A percentile compares a stretch with the other conserved stretches of the same genome.
These are phyloP conservation scores for Platycnemis pennipes DNA, from an alignment of 2,888 invertebrate species.

Conservation along the genomic window DNA sequence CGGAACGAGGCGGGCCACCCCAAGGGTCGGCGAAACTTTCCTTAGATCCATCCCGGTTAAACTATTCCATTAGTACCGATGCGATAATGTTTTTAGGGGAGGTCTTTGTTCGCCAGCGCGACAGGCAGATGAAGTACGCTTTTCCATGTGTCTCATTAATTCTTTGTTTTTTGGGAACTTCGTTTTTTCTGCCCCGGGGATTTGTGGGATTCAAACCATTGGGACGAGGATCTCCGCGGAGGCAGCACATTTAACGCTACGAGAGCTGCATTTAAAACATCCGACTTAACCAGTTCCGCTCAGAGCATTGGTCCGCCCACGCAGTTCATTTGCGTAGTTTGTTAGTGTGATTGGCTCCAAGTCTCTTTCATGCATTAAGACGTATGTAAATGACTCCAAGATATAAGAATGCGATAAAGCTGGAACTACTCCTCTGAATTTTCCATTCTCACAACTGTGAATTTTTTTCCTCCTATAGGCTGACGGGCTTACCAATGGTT, in stretches of 20 bases:
- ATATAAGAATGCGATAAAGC: background rate
- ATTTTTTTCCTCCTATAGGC: background rate
- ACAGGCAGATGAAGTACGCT: background rate
- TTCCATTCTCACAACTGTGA: background rate
- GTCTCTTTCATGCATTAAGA: background rate
- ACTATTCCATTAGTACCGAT: constrained; percentile 25
- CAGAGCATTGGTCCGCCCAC: background rate
- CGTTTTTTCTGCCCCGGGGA: background rate
- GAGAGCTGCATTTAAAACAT: background rate
- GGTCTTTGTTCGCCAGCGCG: background rate
- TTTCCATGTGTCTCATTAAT: background rate
- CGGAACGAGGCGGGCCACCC: background rate
- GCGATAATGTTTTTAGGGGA: constrained; percentile 1
- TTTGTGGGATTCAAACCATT: background rate
- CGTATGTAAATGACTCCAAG: background rate
- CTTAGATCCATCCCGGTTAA: background rate
- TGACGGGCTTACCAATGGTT: background rate
- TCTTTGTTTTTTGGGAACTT: background rate
- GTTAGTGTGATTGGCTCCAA: background rate
- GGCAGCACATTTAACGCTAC: background rate
- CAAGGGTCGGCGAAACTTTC: background rate
- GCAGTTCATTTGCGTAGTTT: background rate
- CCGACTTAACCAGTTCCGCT: background rate
- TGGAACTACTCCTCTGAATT: background rate
- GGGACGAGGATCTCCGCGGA: background rate